phyloP scores from a whole-genome alignment of 2,113 vertebrate species.

The Hippocampus comes region DNA sequence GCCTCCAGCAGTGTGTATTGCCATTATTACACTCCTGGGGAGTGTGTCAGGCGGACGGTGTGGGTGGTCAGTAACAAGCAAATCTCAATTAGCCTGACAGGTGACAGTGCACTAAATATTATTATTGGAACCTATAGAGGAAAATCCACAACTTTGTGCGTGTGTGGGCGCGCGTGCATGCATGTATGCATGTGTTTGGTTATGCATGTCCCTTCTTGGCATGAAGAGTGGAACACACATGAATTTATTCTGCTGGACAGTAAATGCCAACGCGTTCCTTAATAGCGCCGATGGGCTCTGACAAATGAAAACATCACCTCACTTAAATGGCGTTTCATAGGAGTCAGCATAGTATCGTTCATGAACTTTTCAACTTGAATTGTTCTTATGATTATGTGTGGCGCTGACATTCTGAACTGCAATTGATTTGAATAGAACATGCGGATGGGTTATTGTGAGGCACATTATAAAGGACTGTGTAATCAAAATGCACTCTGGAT shows the following conservation, averaged over 20 bases:
- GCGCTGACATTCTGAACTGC: constrained; percentile 57
- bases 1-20: constrained; percentile 31
- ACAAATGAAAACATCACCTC: constrained; percentile 68
- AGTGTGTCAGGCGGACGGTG: constrained; percentile 25
- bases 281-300: constrained; percentile 64
- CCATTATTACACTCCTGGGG: constrained; percentile 33
- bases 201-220: constrained; percentile 20
- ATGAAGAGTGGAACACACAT: constrained; percentile 32
- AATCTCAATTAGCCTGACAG: constrained; percentile 69
- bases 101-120: constrained; percentile 63
- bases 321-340: constrained; percentile 59
- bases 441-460: constrained; percentile 45
- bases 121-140: constrained; percentile 42
- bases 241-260: constrained; percentile 49
- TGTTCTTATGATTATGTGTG: constrained; percentile 58
- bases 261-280: constrained; percentile 62
- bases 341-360: constrained; percentile 27
- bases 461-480: constrained; percentile 6
- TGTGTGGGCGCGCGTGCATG: constrained; percentile 8
- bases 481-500: too few relatives aligned
- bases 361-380: constrained; percentile 45
- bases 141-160: constrained; percentile 21
- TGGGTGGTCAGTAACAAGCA: constrained; percentile 58
- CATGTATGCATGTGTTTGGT: constrained; percentile 11
- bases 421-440: constrained; percentile 58